phyloP scores from a whole-genome alignment of 2,113 vertebrate species.

The Pterocles burchelli region DNA sequence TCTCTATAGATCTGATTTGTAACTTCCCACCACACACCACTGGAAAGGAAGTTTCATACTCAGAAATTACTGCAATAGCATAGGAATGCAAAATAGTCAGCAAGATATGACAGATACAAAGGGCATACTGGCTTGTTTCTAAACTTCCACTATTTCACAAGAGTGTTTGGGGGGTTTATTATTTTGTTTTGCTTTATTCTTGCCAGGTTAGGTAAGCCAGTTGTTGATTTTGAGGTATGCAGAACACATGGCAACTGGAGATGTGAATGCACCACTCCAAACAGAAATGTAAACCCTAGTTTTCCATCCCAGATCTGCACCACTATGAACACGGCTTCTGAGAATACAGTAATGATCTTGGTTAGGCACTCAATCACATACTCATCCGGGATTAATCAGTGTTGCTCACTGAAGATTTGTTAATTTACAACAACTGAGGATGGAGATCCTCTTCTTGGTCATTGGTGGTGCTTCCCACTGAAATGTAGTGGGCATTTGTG shows the following conservation, averaged over 20 bases:
- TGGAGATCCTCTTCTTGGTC: not conserved
- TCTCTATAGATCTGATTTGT: not conserved
- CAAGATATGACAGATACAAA: constrained; percentile 1
- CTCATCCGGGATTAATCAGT: not conserved
- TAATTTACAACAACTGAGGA: not conserved
- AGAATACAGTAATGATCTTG: not conserved
- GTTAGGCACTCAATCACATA: not conserved
- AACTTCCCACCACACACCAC: not conserved
- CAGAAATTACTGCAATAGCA: not conserved
- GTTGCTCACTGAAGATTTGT: not conserved
- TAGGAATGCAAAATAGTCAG: constrained; percentile 15
- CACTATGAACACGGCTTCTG: not conserved
- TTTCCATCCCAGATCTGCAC: not conserved
- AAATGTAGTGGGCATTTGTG: not conserved
- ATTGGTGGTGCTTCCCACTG: not conserved
- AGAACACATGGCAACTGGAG: not conserved
- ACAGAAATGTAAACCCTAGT: not conserved
- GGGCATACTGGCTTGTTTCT: not conserved
- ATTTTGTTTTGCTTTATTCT: not conserved
- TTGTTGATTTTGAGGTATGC: constrained; percentile 12
- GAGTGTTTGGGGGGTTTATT: not conserved
- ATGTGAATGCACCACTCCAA: not conserved
- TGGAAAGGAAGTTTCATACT: not conserved
- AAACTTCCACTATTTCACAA: not conserved
- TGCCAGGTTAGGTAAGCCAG: not conserved